Conservation (phyloP, 2,797 vertebrate species). For the Sebastolobus alascanus region DNA sequence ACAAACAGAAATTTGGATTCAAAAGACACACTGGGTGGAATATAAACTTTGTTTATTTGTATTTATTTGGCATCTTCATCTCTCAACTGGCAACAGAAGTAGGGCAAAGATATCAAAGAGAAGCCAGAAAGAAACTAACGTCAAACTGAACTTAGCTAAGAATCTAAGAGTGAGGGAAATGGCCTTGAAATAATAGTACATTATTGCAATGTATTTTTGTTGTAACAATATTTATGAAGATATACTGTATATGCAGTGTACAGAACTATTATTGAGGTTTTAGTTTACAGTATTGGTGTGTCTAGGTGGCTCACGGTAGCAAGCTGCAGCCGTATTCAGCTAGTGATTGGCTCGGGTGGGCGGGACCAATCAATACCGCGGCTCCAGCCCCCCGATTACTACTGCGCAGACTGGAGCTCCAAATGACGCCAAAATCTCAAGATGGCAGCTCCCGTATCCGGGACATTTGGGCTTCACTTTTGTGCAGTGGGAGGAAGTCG, state of each 20-base stretch:
- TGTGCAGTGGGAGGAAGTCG: too few relatives aligned
- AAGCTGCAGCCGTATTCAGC: too few relatives aligned
- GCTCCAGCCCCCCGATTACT: too few relatives aligned
- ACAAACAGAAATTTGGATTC: background rate
- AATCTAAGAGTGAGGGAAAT: background rate
- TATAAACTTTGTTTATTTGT: slow-evolving; percentile 9
- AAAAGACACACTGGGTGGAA: background rate
- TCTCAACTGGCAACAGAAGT: background rate
- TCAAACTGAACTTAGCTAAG: background rate
- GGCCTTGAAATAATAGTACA: background rate
- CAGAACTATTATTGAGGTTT: background rate
- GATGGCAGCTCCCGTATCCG: too few relatives aligned
- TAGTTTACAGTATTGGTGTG: background rate
- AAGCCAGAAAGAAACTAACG: background rate
- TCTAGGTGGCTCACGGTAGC: too few relatives aligned
- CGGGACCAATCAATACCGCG: background rate
- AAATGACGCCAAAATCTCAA: too few relatives aligned
- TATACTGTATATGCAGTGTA: background rate
- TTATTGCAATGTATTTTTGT: background rate
- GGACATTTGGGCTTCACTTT: too few relatives aligned
- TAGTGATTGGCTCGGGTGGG: too few relatives aligned
- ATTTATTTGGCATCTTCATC: slow-evolving; percentile 6
- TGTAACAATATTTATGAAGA: background rate
- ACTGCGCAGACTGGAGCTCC: too few relatives aligned
- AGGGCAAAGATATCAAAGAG: background rate